phyloP scores from a whole-genome alignment of 2,113 vertebrate genomes.

The Amblyopsis rosae region DNA sequence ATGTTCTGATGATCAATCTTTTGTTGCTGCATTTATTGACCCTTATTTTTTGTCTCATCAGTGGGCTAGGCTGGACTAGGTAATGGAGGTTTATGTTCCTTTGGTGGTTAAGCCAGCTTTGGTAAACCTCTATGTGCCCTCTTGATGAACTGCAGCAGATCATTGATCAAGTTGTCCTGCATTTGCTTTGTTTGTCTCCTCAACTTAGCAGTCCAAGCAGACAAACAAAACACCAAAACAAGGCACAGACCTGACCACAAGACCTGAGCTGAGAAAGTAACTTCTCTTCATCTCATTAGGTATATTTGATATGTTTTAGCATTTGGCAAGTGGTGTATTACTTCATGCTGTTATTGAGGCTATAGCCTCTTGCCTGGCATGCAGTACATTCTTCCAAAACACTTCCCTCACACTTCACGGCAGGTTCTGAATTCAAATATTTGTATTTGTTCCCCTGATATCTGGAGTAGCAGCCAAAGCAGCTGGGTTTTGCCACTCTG shows the following conservation, averaged over 20 bases:
- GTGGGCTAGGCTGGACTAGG: constrained; percentile 68
- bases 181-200: constrained; percentile 73
- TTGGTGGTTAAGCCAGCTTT: constrained; percentile 78
- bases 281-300: no score
- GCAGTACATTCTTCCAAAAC: constrained; percentile 63
- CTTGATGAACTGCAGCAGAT: constrained; percentile 73
- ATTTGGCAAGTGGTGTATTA: constrained; percentile 61
- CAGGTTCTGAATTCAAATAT: constrained; percentile 66
- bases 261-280: no score
- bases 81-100: constrained; percentile 74
- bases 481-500: constrained; percentile 64
- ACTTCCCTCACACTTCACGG: constrained; percentile 69
- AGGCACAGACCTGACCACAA: constrained; percentile 19
- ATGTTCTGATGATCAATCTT: constrained; percentile 79
- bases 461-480: constrained; percentile 64
- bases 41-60: constrained; percentile 76
- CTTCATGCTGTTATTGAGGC: constrained; percentile 58
- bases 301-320: constrained; percentile 47
- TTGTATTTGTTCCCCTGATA: constrained; percentile 53
- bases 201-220: constrained; percentile 64
- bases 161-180: constrained; percentile 76
- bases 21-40: constrained; percentile 79
- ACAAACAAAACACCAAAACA: constrained; percentile 67
- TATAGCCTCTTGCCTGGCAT: constrained; percentile 62
- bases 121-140: constrained; percentile 73